Evolutionary conservation across 2,797 vertebrate species (phyloP).

Genomic region (Cossypha dichroa): DNA sequence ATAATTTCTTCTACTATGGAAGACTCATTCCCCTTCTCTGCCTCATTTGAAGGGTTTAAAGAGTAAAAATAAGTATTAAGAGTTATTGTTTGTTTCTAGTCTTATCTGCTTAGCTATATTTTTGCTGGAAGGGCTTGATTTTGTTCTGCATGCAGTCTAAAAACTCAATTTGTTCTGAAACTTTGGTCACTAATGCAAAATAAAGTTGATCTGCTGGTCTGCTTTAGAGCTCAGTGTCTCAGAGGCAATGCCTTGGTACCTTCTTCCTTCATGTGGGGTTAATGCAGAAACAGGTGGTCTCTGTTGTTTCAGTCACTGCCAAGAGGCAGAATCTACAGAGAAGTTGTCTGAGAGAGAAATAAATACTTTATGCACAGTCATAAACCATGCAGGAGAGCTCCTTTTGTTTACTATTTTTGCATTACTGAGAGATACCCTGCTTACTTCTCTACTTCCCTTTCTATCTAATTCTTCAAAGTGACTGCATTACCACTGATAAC

Average conservation of each 20-base stretch:
- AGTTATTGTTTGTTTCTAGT: not conserved
- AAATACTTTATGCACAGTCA: not conserved
- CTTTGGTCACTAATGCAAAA: not conserved
- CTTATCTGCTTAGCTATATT: not conserved
- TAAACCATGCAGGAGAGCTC: not conserved
- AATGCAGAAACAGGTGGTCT: not conserved
- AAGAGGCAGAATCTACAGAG: not conserved
- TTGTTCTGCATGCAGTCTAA: not conserved
- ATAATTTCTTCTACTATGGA: not conserved
- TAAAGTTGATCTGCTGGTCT: not conserved
- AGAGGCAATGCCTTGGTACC: not conserved
- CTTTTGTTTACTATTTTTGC: not conserved
- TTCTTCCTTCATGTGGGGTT: accelerated
- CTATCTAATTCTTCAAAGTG: not conserved
- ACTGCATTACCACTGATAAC: not conserved
- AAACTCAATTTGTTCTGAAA: not conserved
- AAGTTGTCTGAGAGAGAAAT: not conserved
- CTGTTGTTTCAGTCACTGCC: not conserved
- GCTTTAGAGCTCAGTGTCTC: not conserved
- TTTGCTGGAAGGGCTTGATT: not conserved
- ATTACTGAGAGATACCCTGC: not conserved
- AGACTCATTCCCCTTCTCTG: not conserved
- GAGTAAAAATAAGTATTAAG: not conserved
- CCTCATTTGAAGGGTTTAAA: not conserved
- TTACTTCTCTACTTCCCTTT: not conserved